These are phyloP conservation scores for Parus major DNA, from an alignment of 2,113 vertebrate genomes.

Conservation along the genomic window DNA sequence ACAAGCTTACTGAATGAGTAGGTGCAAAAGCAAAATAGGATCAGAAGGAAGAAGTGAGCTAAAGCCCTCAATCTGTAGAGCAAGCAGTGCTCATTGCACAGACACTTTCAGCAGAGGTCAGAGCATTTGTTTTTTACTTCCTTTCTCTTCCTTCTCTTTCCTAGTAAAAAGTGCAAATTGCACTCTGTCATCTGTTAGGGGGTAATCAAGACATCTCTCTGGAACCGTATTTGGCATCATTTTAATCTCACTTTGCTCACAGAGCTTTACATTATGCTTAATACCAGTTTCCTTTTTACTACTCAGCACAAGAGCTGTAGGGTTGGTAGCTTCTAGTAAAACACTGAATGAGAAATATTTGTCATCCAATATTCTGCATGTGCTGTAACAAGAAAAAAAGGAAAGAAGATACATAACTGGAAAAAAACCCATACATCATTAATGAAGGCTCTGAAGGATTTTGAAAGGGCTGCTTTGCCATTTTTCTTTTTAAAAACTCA, in stretches of 20 bases:
- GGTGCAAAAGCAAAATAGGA: not conserved
- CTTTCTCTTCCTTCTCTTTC: not conserved
- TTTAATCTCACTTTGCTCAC: not conserved
- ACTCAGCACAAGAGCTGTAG: not conserved
- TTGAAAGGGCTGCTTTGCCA: not conserved
- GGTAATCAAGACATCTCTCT: not conserved
- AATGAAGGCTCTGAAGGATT: not conserved
- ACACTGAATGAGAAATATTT: not conserved
- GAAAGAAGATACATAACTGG: not conserved
- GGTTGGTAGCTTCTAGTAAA: not conserved
- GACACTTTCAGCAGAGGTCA: not conserved
- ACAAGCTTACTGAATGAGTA: not conserved
- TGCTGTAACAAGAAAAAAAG: not conserved
- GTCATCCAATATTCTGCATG: not conserved
- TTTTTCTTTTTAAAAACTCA: slow-evolving; percentile 28
- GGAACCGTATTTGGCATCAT: not conserved
- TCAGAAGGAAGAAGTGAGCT: not conserved
- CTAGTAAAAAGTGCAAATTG: not conserved
- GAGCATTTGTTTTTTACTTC: not conserved
- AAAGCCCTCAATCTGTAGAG: not conserved
- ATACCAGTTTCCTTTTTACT: not conserved
- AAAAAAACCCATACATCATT: not conserved
- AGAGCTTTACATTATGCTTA: not conserved
- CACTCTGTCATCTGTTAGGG: not conserved
- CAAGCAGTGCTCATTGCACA: not conserved